Evolutionary conservation across 2,113 vertebrate species (phyloP).

Genomic region (Periophthalmodon schlosseri): DNA sequence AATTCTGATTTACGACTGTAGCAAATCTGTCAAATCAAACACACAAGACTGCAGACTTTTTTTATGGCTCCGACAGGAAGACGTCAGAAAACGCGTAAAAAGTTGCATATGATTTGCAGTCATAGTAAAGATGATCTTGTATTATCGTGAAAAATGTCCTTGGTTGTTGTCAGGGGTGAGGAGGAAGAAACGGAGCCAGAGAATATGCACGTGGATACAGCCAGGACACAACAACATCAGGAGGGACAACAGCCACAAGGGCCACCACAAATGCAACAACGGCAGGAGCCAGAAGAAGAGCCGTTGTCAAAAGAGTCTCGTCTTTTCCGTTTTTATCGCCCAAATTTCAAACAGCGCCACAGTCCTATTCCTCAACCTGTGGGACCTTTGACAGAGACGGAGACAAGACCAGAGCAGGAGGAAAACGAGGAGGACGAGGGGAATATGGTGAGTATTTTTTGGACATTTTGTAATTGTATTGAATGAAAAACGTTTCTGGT

Average conservation of each 20-base stretch:
- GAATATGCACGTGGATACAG: not conserved
- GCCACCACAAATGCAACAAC: not conserved
- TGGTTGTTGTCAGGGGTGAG: not conserved
- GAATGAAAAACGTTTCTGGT: too few species aligned
- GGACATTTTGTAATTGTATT: not conserved
- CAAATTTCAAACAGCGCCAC: constrained; percentile 11
- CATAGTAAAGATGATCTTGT: too few species aligned
- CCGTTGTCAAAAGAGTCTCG: constrained; percentile 14
- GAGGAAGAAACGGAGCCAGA: not conserved
- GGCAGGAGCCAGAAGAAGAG: not conserved
- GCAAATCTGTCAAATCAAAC: too few species aligned
- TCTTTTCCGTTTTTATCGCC: constrained; percentile 28
- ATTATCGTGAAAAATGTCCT: too few species aligned
- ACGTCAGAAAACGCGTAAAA: too few species aligned
- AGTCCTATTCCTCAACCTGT: constrained; percentile 10
- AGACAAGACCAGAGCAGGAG: constrained; percentile 16
- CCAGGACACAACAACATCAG: not conserved
- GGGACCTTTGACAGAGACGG: constrained; percentile 16
- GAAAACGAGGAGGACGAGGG: not conserved
- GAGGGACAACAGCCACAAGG: too few species aligned
- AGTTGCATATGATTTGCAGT: too few species aligned
- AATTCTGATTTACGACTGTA: too few species aligned
- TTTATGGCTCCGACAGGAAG: too few species aligned
- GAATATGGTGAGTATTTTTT: constrained; percentile 14
- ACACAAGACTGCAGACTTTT: too few species aligned